Percentiles rank a stretch among this genome's conserved stretches.
These are phyloP conservation scores for Furnarius figulus DNA, from an alignment of 2,113 vertebrate genomes.

Conservation along the genomic window DNA sequence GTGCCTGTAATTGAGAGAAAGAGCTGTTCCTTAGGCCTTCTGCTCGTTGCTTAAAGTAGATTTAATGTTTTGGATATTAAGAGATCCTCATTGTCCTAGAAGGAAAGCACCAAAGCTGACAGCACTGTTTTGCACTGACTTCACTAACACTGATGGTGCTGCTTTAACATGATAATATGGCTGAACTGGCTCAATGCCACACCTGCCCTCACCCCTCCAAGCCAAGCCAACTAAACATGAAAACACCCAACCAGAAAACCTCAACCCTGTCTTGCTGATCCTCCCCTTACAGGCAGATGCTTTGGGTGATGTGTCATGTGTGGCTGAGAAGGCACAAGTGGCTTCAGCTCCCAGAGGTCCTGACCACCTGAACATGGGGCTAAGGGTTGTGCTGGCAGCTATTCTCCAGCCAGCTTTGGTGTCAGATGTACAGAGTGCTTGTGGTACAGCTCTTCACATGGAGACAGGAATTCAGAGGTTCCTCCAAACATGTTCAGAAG, in stretches of 20 bases:
- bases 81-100: neutral
- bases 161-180: neutral
- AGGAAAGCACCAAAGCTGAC: neutral
- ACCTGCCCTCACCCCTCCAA: fast-evolving
- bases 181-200: neutral
- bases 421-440: neutral
- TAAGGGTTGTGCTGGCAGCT: neutral
- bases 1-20: neutral
- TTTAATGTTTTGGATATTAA: neutral
- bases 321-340: neutral
- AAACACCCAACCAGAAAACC: fast-evolving
- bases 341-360: neutral
- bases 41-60: neutral
- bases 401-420: neutral
- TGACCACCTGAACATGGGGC: neutral
- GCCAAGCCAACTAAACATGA: neutral
- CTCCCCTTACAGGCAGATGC: neutral
- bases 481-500: neutral
- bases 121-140: neutral
- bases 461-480: neutral
- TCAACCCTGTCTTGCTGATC: neutral
- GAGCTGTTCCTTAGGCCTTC: neutral
- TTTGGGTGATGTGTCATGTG: neutral
- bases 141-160: neutral
- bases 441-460: neutral